Evolutionary conservation across 2,888 invertebrate species (phyloP).

Genomic region (Arge pagana): DNA sequence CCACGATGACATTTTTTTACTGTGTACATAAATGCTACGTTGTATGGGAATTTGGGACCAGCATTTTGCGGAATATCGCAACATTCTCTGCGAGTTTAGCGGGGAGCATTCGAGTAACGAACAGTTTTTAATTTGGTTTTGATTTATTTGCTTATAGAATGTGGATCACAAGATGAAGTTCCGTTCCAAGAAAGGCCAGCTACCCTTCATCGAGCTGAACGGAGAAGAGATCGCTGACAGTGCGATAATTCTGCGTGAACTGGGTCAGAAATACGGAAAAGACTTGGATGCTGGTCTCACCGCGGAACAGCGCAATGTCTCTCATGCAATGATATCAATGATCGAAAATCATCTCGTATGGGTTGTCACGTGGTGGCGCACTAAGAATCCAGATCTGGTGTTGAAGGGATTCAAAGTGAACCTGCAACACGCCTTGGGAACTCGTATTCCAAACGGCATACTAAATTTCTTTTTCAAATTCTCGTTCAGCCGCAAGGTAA

Average conservation of each 20-base stretch:
- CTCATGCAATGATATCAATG: slow-evolving; percentile 93
- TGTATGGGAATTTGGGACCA: no score
- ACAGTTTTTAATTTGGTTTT: slow-evolving; percentile 17
- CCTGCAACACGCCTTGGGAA: slow-evolving; percentile 85
- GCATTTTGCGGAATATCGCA: no score
- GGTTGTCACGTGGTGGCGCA: slow-evolving; percentile 91
- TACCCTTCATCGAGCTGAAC: slow-evolving; percentile 94
- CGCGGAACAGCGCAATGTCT: slow-evolving; percentile 82
- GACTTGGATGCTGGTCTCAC: slow-evolving; percentile 83
- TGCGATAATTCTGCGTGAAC: slow-evolving; percentile 85
- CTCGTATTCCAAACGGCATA: slow-evolving; percentile 84
- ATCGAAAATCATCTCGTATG: slow-evolving; percentile 92
- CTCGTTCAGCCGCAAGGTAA: slow-evolving; percentile 83
- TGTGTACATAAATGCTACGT: no score
- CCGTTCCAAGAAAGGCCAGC: slow-evolving; percentile 91
- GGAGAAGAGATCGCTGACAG: slow-evolving; percentile 94
- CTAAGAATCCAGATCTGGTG: slow-evolving; percentile 83
- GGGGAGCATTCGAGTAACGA: background rate
- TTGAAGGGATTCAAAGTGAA: slow-evolving; percentile 91
- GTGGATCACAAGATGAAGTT: slow-evolving; percentile 93
- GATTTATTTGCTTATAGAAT: slow-evolving; percentile 72
- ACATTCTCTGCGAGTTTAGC: background rate
- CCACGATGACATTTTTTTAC: no score
- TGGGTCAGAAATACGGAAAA: slow-evolving; percentile 80
- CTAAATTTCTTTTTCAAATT: slow-evolving; percentile 91